phyloP scores from a whole-genome alignment of 64 coral and sea anemone species.

The Actinia equina region DNA sequence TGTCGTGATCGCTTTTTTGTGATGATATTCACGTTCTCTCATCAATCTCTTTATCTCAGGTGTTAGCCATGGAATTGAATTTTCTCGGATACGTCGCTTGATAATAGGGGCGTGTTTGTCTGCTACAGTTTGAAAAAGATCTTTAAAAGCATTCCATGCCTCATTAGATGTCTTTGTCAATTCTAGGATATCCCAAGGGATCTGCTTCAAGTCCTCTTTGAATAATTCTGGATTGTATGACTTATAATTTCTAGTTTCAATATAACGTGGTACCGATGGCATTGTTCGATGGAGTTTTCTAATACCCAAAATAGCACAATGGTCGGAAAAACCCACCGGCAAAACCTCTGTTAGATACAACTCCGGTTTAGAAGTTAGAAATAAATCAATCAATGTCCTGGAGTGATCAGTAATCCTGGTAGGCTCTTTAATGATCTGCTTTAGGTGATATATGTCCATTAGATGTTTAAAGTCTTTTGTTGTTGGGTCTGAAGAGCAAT shows the following conservation, averaged over 20 bases:
- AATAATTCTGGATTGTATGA: not conserved
- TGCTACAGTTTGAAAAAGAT: not conserved
- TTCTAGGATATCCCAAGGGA: not conserved
- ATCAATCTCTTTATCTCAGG: not conserved
- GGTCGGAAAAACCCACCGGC: not conserved
- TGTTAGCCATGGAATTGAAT: not conserved
- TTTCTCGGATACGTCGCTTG: not conserved
- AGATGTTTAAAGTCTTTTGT: slow-evolving; percentile 37
- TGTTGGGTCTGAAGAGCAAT: not conserved
- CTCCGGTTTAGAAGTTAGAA: slow-evolving; percentile 56
- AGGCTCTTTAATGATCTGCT: slow-evolving; percentile 15
- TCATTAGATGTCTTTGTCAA: not conserved
- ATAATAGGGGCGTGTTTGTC: not conserved
- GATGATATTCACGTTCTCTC: slow-evolving; percentile 23
- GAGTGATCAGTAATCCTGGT: slow-evolving; percentile 58
- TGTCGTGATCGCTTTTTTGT: slow-evolving; percentile 66
- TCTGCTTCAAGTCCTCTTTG: not conserved
- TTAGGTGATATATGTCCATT: slow-evolving; percentile 2
- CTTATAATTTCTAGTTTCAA: not conserved
- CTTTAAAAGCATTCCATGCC: not conserved
- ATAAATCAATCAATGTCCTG: slow-evolving; percentile 69
- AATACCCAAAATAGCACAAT: not conserved
- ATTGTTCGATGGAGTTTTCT: not conserved
- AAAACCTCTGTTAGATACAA: slow-evolving; percentile 32
- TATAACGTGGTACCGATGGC: too few relatives aligned